Conservation (phyloP, 2,888 invertebrate genomes). For the Campoletis raptor region DNA sequence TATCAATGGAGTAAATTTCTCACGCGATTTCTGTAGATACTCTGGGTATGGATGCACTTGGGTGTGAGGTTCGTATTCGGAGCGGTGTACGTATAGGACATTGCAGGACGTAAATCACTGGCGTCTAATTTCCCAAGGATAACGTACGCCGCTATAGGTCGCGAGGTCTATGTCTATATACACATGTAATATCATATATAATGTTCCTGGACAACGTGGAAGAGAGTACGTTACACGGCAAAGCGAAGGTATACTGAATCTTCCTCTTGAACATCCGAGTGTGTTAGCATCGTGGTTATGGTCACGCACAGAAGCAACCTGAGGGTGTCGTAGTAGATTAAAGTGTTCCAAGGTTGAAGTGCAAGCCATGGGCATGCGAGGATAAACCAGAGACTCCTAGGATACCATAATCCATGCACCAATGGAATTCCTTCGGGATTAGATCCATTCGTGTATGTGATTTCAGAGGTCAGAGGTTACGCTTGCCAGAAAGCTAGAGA, state of each 20-base stretch:
- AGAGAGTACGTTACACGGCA: constrained; percentile 38
- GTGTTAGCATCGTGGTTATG: constrained; percentile 55
- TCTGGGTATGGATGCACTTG: constrained; percentile 29
- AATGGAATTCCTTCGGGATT: constrained; percentile 62
- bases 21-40: not conserved
- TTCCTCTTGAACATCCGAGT: constrained; percentile 35
- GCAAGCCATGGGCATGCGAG: not conserved
- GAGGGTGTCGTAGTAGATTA: constrained; percentile 49
- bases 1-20: not conserved
- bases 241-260: constrained; percentile 36
- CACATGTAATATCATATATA: constrained; percentile 39
- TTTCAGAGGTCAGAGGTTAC: constrained; percentile 58
- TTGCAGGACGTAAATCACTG: constrained; percentile 72
- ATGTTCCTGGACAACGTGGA: constrained; percentile 46
- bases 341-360: constrained; percentile 29
- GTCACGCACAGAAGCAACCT: constrained; percentile 57
- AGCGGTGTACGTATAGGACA: constrained; percentile 54
- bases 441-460: constrained; percentile 55
- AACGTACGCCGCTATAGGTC: constrained; percentile 57
- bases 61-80: constrained; percentile 56
- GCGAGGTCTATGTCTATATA: constrained; percentile 28
- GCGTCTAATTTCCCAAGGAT: constrained; percentile 76
- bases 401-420: constrained; percentile 49
- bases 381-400: constrained; percentile 54
- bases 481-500: constrained; percentile 14